Evolutionary conservation across 2,113 vertebrate species (phyloP), one percentile per base, ranked within the genome.

Genomic region (Malurus cyaneus): DNA sequence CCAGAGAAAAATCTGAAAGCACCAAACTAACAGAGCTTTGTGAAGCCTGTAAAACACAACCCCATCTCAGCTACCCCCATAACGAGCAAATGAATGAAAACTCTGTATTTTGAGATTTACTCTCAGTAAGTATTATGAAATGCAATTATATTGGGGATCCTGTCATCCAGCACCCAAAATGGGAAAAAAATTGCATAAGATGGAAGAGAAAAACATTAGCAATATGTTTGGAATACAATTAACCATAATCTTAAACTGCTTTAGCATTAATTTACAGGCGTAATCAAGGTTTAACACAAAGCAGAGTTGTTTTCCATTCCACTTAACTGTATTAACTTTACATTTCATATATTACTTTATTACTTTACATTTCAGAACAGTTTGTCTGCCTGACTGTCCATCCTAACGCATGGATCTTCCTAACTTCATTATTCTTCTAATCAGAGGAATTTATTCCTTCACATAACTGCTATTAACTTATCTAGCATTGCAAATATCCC

Each of bases 241-340:
- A 59, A 70, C 57, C 39, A 60, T 50, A 53, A 73, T 79, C 41
- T 88, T 59, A 80, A 95, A 44, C 42, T 26, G 31, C 21, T 89
- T 94, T 83, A 52, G 74, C 66, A 80, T 93, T 92, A 86, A 91
- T 87, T 95, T 85, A 59, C 54, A 92, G 60, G 88, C 70, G 24
- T 66, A 94, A 71, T 92, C 56, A 60, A 70, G 47, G 56, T 90
- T 94, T 94, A 91, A 93, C 64, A 83, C 53, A 76, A 11, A 92
- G 29, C 21, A 67, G 64, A 88, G 34, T 78, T 88, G 66, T 93
- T 95, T 93, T 95, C 69, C 70, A 54, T 78, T 92, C 80, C 61
- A 84, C 64, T 90, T 92, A 96, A 93, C 52, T 64, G 31, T 65
- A 95, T 94, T 97, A 95, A 86, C 57, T 83, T 93, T 59, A 82